Base-by-base conservation (phyloP, 53 echinoderm and acorn worm genomes). In the Crossaster papposus region DNA sequence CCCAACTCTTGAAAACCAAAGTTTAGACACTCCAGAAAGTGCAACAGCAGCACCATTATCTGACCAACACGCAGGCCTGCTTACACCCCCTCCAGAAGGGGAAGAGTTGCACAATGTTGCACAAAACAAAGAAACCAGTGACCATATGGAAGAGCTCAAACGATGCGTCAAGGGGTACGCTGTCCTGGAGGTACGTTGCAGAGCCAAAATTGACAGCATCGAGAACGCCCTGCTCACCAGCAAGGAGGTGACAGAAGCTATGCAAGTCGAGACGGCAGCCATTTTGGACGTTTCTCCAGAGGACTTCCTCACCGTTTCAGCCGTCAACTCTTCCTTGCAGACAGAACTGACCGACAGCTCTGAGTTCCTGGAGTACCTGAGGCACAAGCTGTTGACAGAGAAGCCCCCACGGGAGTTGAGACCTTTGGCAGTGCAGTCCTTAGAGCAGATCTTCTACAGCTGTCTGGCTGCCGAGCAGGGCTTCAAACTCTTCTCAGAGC, bases 401-500 rank as follows among this genome's bases (percentile, higher is more conserved):
- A 82, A 89, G 51, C 74, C 82, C 31, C 83, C 79, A 22, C 79
- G 62, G 36, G 70, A 73, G 72, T 78, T 94, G 77, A 89, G 87
- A 72, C 65, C 78, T 7, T 71, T 87, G 29, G 79, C 92, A 50
- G 63, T 90, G 26, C 71, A 91, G 64, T 38, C 89, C 30, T 28
- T 95, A 20, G 90, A 94, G 58, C 87, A 95, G 30, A 83, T 94
- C 90, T 95, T 94, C 89, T 90, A 90, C 94, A 95, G 93, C 83
- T 93, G 93, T 51, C 81, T 91, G 36, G 63, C 88, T 13, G 91
- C 92, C 13, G 82, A 89, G 44, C 93, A 95, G 54, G 84, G 85
- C 23, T 90, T 93, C 82, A 95, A 91, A 78, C 88, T 86, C 30
- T 84, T 94, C 70, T 81, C 91, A 22, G 83, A 86, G 34, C 75